Evolutionary conservation across 2,113 vertebrate species (phyloP), one percentile per base, ranked within the genome.

Genomic region (Abramis brama): DNA sequence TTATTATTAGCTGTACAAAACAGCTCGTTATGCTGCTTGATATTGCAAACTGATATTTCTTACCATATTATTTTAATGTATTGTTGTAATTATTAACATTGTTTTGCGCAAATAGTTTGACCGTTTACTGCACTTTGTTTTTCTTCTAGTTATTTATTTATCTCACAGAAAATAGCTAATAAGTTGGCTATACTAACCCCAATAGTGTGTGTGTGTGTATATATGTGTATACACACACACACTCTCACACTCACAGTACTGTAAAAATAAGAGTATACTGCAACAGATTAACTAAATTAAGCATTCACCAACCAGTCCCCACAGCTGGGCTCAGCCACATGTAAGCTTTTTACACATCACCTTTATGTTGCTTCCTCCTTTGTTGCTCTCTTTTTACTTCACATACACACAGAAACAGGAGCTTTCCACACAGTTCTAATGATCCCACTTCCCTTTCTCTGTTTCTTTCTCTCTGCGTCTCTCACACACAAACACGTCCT

Each of bases 361-460:
- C 27, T 82, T 82, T 68, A 68, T 82, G 39, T 21, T 66, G 43
- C 52, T 66, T 78, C 25, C 57, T 55, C 45, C 13, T 77, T 75
- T 86, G 77, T 87, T 55, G 52, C 57, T 71, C 2, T 78, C 19
- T 77, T 13, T 74, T 15, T 15, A 13, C 30, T 6, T 27, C 50
- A 47, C 36, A 47, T 52, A n/a, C 7, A 45, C 70, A 60, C 79
- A 74, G 2, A 62, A 43, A 25, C 17, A 45, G 19, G 23, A 39
- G 13, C 73, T 45, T 76, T 76, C n/a, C 23, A 27, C 75, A 77
- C 25, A 82, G 27, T 47, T 70, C 45, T 70, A 70, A 82, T 52
- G 21, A 70, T 82, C 45, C 27, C 64, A 70, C 45, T 70, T 82
- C 64, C 62, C 27, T 70, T 82, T 82, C 45, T 68, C 43, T 52